Evolutionary conservation across 2,113 vertebrate genomes (phyloP).

Genomic region (Bolborhynchus lineola): DNA sequence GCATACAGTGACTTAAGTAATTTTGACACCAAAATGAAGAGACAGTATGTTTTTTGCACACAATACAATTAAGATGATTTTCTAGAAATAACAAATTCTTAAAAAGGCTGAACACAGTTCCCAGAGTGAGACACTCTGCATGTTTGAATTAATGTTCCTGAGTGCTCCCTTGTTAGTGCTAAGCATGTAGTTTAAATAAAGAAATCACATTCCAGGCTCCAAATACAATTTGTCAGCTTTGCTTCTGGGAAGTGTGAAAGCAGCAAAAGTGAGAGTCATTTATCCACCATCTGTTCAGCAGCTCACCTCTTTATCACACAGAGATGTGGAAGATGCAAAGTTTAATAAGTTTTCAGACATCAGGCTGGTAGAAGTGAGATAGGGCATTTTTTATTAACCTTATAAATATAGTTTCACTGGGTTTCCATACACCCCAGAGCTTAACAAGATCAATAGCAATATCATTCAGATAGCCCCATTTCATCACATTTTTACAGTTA

Average conservation of each 20-base stretch:
- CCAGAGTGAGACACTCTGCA: background rate
- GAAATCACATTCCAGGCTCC: conserved; percentile 49
- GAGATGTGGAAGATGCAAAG: background rate
- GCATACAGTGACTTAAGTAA: background rate
- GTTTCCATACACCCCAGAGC: background rate
- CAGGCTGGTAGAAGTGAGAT: background rate
- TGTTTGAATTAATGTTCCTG: conserved; percentile 44
- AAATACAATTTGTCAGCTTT: conserved; percentile 54
- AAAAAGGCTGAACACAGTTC: background rate
- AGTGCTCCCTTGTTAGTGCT: conserved; percentile 34
- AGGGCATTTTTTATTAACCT: background rate
- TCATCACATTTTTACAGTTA: background rate
- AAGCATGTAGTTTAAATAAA: conserved; percentile 54
- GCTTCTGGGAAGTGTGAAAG: conserved; percentile 55
- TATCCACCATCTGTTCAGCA: conserved; percentile 39
- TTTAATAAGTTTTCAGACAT: conserved; percentile 18
- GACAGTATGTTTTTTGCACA: background rate
- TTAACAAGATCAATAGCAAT: background rate
- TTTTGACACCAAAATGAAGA: background rate
- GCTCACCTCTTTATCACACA: conserved; percentile 40
- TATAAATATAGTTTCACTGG: background rate
- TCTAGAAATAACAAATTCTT: conserved; percentile 3
- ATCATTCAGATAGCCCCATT: background rate
- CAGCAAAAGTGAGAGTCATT: conserved; percentile 54
- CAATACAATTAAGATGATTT: background rate